Evolutionary conservation across 2,797 vertebrate genomes (phyloP), one percentile per base, ranked within the genome.

Genomic region (Acanthurus tractus): DNA sequence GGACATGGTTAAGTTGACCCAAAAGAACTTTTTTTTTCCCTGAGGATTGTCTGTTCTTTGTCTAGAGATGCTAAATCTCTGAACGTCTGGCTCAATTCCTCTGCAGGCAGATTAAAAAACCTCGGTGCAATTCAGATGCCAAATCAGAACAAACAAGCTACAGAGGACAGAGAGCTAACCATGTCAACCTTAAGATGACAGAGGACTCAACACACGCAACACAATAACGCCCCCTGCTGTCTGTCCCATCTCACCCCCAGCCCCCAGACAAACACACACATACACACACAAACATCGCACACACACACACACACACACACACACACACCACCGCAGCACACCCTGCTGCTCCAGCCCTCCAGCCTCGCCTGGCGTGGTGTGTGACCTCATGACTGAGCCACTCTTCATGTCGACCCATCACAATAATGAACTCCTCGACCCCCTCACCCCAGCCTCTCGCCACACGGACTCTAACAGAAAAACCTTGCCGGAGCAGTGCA

Each of bases 141-240:
- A 88, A 90, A 88, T 85, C 79, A 86, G 78, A 88, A 80, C 81
- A 91, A 92, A 92, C 79, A 84, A 79, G 66, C 55, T 83, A 82
- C 70, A 74, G 72, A 81, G 63, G 46, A 70, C 61, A 74, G 55
- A 56, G 74, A 76, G 70, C 23, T 8, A 13, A 44, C 71, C 58
- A 18, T 81, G 63, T 78, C 63, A 46, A 64, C 38, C 62, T 45
- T 45, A 75, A 34, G 57, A 84, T 65, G 75, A 82, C 46, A 69
- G 63, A 80, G 53, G 65, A 67, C 57, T 44, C 52, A 42, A 66
- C 29, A 88, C 81, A 85, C 73, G 77, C 87, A 88, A 92, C 82
- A 88, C 93, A 94, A 91, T 83, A 87, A 76, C 89, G 91, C 94
- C 94, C 93, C 92, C 94, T 94, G 91, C 92, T 92, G 94, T 59